Evolutionary conservation across 2,888 invertebrate species (phyloP), one percentile per base, ranked within the genome.

Genomic region (Leptinotarsa rubiginosa): DNA sequence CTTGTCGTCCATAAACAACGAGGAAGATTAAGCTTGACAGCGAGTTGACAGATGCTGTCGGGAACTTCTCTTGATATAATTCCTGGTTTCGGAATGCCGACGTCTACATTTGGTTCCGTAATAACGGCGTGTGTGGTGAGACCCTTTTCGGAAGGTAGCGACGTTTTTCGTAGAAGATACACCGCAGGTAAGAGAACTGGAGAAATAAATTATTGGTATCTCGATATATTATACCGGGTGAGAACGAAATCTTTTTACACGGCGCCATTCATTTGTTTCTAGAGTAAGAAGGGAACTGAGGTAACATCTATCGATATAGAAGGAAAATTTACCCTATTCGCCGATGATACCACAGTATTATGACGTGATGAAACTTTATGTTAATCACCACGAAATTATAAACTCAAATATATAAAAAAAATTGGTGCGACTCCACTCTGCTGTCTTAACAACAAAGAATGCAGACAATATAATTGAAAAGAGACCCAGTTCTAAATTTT

Each of bases 21-120:
- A 0, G 41, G 71, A 71, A 70, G 74, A 68, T 68, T 65, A 65
- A 68, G 74, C 74, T 54, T 59, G 74, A 71, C 74, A 71, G 74
- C 74, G 54, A 71, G 71, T 74, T 74, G 74, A 74, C 74, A 74
- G 70, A 49, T 68, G 68, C 71, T 68, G 68, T 71, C 65, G 70
- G 70, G 71, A n/a, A 64, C 56, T 64, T 69, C 65, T 64, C 41
- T 54, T 65, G 73, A 74, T 70, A 67, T 74, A 62, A 74, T 66
- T 62, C 62, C 66, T 74, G 56, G 41, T 56, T 74, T 70, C 41
- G 62, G 70, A 64, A 72, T 72, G 67, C 25, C 72, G 72, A 72
- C 67, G 67, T 67, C 59, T 72, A 67, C 59, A 50, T 72, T 71
- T n/a, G 41, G 25, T 56, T 25, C 59, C 16, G 54, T 66, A 59